Evolutionary conservation across 2,888 invertebrate species (phyloP), one percentile per base, ranked within the genome.

Genomic region (Drosophila seclusa): DNA sequence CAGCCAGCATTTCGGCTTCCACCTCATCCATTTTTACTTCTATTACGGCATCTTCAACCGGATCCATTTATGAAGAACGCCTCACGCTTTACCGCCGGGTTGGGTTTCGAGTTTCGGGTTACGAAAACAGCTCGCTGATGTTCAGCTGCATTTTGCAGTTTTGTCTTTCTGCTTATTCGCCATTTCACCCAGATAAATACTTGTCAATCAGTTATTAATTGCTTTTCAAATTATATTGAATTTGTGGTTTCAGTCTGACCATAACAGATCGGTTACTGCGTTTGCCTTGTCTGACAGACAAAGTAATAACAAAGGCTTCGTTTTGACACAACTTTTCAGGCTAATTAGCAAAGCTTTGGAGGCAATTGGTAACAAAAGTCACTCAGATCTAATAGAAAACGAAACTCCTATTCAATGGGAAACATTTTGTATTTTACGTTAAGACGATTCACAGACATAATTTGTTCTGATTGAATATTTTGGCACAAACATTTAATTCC

Each of bases 181-280:
- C 65, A 73, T 72, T 77, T 77, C 73, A 69, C 66, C 55, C 67
- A 77, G 87, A 90, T 90, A 88, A 90, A 91, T 90, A 89, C 82
- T 91, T 91, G 92, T 91, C 92, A 90, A 91, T 90, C 92, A 90
- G 83, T 90, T 91, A 91, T 91, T 90, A 90, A 91, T 91, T 91
- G 91, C 90, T 91, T 91, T 90, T 80, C 82, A 87, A 83, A 83
- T 85, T 83, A 85, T 91, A 91, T 91, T 90, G 87, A 91, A 85
- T 87, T 90, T 90, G 83, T 72, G 80, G 86, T 74, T 76, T 74
- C 68, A 49, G 38, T 50, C 70, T 42, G 45, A 34, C 60, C 34
- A 27, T 29, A 50, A 21, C 45, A 13, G 18, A 45, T 21, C 8
- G 31, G 32, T 42, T 32, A 32, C 8, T 31, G 27, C 29, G 32